phyloP scores from a whole-genome alignment of 1,140 invertebrate species.

The Zaprionus africanus region DNA sequence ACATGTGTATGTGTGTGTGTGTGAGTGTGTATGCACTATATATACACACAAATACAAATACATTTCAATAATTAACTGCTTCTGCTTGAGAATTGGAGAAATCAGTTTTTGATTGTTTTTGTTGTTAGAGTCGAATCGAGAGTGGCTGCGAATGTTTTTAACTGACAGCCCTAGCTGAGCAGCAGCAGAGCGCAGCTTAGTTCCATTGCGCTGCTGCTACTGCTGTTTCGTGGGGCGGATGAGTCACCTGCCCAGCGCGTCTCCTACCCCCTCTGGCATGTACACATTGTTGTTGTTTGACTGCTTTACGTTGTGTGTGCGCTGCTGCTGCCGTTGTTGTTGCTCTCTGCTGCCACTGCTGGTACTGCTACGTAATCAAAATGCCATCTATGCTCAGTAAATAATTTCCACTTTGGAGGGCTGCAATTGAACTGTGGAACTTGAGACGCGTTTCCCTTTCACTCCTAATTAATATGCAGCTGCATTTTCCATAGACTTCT shows the following conservation, averaged over 20 bases:
- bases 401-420: constrained; percentile 9
- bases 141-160: constrained; percentile 16
- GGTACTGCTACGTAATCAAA: constrained; percentile 76
- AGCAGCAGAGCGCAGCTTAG: constrained; percentile 29
- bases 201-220: constrained; percentile 21
- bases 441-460: constrained; percentile 9
- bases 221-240: constrained; percentile 66
- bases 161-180: constrained; percentile 32
- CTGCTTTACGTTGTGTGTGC: constrained; percentile 39
- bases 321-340: constrained; percentile 31
- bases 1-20: not conserved
- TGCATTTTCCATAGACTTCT: not conserved
- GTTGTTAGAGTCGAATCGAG: constrained; percentile 9
- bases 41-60: constrained; percentile 2
- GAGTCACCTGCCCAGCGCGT: constrained; percentile 67
- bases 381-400: constrained; percentile 50
- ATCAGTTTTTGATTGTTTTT: constrained; percentile 42
- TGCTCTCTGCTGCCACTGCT: constrained; percentile 15
- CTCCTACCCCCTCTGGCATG: constrained; percentile 50
- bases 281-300: constrained; percentile 67
- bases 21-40: not conserved
- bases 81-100: constrained; percentile 18
- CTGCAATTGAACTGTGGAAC: constrained; percentile 38
- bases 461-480: constrained; percentile 13
- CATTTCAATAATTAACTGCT: constrained; percentile 26